Base-by-base conservation (phyloP, 2,113 vertebrate genomes). In the Aptenodytes forsteri region DNA sequence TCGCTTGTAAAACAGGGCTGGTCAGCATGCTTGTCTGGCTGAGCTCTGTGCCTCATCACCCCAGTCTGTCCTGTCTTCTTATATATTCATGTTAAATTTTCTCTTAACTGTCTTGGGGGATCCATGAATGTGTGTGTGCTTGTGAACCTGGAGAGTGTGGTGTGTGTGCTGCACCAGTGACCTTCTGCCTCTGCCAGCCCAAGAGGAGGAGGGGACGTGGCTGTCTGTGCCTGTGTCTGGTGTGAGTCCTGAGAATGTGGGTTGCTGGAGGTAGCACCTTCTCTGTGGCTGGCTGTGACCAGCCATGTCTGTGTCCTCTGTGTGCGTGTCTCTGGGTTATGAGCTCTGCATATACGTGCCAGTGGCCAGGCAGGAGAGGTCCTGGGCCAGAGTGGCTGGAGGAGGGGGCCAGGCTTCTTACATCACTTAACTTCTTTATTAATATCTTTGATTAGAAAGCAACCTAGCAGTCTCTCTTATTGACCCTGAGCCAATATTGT, bases 101-200 rank as follows among this genome's bases (percentile, higher is more conserved):
- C n/a, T 55, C 3, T 61, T 44, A 32, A 46, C 19, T 66, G 3
- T 26, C 2, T 46, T 4, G 1, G 17, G 13, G n/a, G 2, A 44
- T 36, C 26, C 3, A 1, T 0, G 0, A 40, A 64, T 6, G 5
- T 36, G 36, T 2, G 0, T 34, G 32, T n/a, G 11, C 17, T 58
- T 75, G 17, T 59, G 61, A 52, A 46, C 36, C 38, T 19, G 29
- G 18, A 8, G n/a, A 72, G 19, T 2, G 15, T 25, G 13, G 19
- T 10, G 13, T 29, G 26, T 29, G 32, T 38, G 26, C 27, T 59
- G 22, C 32, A 67, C 9, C 5, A 38, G 32, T 50, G 36, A 59
- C 18, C 20, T 36, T 52, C 73, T 62, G 34, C 8, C 20, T 87
- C 32, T 52, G 64, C 36, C 38, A 44, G 38, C 8, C 20, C 27